These are phyloP conservation scores for Bombyx mandarina DNA, from an alignment of 1,140 invertebrate species.

Conservation along the genomic window DNA sequence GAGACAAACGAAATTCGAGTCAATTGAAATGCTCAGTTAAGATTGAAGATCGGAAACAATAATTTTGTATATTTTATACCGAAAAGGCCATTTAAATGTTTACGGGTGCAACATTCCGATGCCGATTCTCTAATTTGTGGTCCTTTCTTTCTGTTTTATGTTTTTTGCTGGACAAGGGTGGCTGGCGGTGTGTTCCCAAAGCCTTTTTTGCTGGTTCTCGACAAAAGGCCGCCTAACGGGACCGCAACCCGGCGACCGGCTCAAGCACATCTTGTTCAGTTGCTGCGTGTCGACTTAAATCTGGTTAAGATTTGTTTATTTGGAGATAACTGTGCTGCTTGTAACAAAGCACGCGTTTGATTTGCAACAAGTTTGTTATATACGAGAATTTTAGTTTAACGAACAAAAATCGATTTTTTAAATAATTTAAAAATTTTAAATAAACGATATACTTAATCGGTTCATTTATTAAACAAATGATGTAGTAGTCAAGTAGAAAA, in stretches of 20 bases:
- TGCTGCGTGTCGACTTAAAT: constrained; percentile 11
- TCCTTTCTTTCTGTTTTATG: constrained; percentile 52
- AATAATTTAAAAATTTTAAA: too few species aligned
- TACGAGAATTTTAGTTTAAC: too few species aligned
- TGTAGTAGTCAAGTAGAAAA: too few species aligned
- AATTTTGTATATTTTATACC: constrained; percentile 21
- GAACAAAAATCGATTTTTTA: too few species aligned
- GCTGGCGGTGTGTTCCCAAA: constrained; percentile 44
- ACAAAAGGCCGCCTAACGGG: constrained; percentile 58
- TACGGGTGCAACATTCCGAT: constrained; percentile 58
- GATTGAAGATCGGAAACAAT: constrained; percentile 9
- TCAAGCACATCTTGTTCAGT: constrained; percentile 17
- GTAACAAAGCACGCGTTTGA: too few species aligned
- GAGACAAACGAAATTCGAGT: too few species aligned
- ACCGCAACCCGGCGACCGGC: constrained; percentile 14
- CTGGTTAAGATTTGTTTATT: too few species aligned
- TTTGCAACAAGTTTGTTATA: too few species aligned
- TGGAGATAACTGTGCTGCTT: too few species aligned
- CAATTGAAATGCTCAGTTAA: too few species aligned
- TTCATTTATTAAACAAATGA: too few species aligned
- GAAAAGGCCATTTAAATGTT: constrained; percentile 24
- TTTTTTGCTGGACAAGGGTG: constrained; percentile 53
- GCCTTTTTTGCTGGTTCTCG: constrained; percentile 44
- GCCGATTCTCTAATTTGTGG: constrained; percentile 54
- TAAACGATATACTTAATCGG: too few species aligned